Conservation (phyloP, 2,113 vertebrate genomes). For the Craseonycteris thonglongyai region DNA sequence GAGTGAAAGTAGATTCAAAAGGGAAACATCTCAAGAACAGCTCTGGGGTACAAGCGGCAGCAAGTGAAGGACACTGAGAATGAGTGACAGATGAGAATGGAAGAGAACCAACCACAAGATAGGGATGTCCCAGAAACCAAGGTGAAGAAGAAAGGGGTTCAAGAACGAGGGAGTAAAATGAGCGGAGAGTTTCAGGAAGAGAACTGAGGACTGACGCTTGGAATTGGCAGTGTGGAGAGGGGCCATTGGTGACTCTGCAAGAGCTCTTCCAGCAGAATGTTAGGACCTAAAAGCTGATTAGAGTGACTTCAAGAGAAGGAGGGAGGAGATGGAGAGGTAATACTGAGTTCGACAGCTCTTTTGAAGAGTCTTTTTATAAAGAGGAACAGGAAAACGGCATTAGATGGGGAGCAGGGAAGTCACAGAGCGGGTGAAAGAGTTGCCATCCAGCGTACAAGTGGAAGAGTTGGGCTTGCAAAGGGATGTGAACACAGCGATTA, state of each 20-base stretch:
- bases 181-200: background rate
- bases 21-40: background rate
- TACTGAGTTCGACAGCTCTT: background rate
- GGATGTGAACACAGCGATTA: background rate
- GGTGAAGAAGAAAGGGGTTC: background rate
- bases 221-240: background rate
- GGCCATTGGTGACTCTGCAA: background rate
- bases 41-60: background rate
- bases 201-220: background rate
- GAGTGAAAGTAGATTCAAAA: background rate
- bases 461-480: background rate
- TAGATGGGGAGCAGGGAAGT: background rate
- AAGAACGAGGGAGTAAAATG: background rate
- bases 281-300: background rate
- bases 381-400: background rate
- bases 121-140: background rate
- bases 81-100: background rate
- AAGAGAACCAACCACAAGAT: background rate
- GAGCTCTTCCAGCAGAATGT: background rate
- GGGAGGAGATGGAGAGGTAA: background rate
- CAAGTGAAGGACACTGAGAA: background rate
- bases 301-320: background rate
- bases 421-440: background rate
- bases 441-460: no score
- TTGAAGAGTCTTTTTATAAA: background rate